Evolutionary conservation across 1,140 invertebrate genomes (phyloP), one percentile per base, ranked within the genome.

Genomic region (Bursaphelenchus mucronatus): DNA sequence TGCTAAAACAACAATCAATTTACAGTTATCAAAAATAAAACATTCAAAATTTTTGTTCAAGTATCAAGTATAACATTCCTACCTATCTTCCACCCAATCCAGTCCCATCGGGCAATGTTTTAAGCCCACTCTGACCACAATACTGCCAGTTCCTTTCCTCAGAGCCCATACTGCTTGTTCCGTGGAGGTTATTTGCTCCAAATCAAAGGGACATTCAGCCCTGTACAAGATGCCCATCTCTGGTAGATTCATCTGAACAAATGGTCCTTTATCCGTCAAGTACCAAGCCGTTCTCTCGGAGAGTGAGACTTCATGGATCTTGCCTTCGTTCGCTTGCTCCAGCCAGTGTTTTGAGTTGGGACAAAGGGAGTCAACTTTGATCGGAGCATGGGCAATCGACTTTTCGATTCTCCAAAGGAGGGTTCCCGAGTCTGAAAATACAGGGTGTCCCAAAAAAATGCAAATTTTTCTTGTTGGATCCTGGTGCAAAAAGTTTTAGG

Each of bases 211-310:
- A 40, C 64, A 75, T 63, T 62, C 74, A 13, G 71, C 56, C 15
- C 68, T 39, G 44, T 57, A 74, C 10, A 77, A 55, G n/a, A 73
- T 73, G 10, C 71, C 71, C 70, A 77, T 68, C n/a, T 76, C 68
- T 15, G 71, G 71, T 5, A 73, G 57, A 15, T 69, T 53, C 71
- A 73, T 70, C 56, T 73, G 71, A 19, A 75, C 73, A 45, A 46
- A 73, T n/a, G 71, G 61, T 43, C 70, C 70, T 47, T 63, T 62
- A 19, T 64, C 68, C 39, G 71, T 68, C 17, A 76, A 56, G 61
- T 74, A 73, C 71, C 71, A 73, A 11, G 73, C 73, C 50, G 63
- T 63, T 58, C 46, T 45, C 8, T 15, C 39, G 5, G 51, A 76
- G 44, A 73, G 45, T 6, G 52, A 61, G 19, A 70, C 65, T 8